phyloP scores from a whole-genome alignment of 2,797 vertebrate species.

The Sebastes kiyomatsui region DNA sequence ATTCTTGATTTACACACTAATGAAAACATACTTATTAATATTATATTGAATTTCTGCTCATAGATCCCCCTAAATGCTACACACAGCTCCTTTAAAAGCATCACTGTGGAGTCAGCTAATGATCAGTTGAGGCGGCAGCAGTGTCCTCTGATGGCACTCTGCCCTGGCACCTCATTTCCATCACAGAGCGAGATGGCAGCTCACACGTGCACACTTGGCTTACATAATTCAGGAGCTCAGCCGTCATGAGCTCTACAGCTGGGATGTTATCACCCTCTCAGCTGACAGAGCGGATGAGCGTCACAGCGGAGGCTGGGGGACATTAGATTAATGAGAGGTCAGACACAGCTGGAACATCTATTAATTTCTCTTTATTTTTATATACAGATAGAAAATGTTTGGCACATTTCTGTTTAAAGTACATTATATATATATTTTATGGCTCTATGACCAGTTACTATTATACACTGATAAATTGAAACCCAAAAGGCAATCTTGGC shows the following conservation, averaged over 20 bases:
- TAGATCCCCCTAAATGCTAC: too few relatives aligned
- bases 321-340: conserved; percentile 1
- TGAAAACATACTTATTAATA: too few relatives aligned
- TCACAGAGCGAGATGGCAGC: background rate
- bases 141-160: background rate
- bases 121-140: background rate
- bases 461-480: conserved; percentile 37
- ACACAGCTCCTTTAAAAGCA: background rate
- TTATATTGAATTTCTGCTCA: too few relatives aligned
- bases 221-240: conserved; percentile 35
- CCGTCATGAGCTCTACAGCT: background rate
- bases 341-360: conserved; percentile 11
- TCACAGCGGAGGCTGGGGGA: background rate
- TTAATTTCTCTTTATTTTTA: conserved; percentile 73
- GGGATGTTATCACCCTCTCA: background rate
- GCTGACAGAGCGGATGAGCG: background rate
- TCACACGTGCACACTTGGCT: background rate
- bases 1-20: too few relatives aligned
- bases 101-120: background rate
- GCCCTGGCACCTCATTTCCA: conserved; percentile 20
- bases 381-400: conserved; percentile 76
- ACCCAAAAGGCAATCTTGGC: conserved; percentile 62
- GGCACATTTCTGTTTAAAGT: conserved; percentile 69
- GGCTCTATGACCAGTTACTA: conserved; percentile 41
- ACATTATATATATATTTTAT: conserved; percentile 41